Conservation (phyloP, 2,797 vertebrate genomes). For the Eulemur mongoz region DNA sequence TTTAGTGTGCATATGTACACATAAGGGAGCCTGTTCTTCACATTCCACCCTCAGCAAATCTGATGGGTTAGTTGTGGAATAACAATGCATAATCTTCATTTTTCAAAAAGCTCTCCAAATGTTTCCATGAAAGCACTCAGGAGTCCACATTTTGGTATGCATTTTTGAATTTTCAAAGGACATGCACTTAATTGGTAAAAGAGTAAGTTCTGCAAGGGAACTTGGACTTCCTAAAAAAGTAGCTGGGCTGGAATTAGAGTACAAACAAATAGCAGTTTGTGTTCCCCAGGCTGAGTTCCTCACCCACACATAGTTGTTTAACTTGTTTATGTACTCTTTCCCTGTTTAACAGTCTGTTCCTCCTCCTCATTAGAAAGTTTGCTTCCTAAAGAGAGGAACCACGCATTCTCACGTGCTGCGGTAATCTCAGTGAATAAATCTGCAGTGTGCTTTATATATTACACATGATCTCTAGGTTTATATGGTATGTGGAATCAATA, state of each 20-base stretch:
- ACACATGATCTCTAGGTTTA: neutral
- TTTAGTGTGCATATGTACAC: neutral
- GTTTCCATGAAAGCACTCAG: neutral
- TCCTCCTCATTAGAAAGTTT: neutral
- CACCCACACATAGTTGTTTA: neutral
- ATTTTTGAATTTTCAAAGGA: neutral
- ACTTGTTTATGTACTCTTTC: neutral
- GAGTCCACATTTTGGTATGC: neutral
- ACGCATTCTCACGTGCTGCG: neutral
- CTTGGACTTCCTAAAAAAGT: neutral
- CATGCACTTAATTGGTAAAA: neutral
- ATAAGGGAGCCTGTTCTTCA: neutral
- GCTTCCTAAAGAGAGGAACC: neutral
- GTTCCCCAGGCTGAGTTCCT: neutral
- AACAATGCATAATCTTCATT: neutral
- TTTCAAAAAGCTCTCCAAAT: neutral
- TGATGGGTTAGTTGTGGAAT: neutral
- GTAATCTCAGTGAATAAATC: neutral
- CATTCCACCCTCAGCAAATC: neutral
- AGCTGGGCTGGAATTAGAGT: neutral
- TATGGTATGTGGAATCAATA: neutral
- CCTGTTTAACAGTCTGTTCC: neutral
- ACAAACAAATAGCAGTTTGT: neutral
- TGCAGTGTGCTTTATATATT: neutral
- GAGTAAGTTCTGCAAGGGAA: neutral